A percentile compares a stretch with the other conserved stretches of the same genome.
Evolutionary conservation across 2,113 vertebrate genomes (phyloP).

Genomic region (Carollia perspicillata): DNA sequence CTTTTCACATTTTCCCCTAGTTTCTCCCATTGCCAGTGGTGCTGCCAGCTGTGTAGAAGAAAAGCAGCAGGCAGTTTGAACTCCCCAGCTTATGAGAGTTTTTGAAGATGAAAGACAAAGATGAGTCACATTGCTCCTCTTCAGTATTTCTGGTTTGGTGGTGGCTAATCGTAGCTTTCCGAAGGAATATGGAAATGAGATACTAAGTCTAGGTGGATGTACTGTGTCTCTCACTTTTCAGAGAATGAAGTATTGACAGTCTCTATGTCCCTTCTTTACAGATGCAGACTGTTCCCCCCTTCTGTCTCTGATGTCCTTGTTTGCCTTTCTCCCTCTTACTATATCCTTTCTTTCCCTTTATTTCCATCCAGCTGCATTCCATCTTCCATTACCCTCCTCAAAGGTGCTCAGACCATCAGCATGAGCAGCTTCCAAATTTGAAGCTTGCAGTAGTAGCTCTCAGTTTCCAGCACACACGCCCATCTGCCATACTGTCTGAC

Average conservation of each 20-base stretch:
- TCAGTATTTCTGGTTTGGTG: constrained; percentile 29
- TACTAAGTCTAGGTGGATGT: not conserved
- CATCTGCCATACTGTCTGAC: not conserved
- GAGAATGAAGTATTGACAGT: not conserved
- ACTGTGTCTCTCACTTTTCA: not conserved
- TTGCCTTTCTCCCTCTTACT: not conserved
- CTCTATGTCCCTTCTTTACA: not conserved
- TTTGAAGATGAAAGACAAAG: constrained; percentile 56
- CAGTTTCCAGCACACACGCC: not conserved
- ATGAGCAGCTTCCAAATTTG: not conserved
- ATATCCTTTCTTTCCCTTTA: not conserved
- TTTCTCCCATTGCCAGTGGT: not conserved
- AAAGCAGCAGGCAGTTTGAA: constrained; percentile 4
- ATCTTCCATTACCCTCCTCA: not conserved
- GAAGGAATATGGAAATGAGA: not conserved
- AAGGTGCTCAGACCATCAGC: not conserved
- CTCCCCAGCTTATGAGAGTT: not conserved
- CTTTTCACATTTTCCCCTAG: not conserved
- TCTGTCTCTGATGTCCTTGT: not conserved
- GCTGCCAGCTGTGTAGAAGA: not conserved
- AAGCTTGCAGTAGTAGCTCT: not conserved
- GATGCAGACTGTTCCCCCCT: not conserved
- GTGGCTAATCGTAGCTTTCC: not conserved
- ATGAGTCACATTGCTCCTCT: not conserved
- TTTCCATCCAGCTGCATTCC: not conserved